Base-by-base conservation (phyloP, 2,888 invertebrate species). In the Dicranocentrus wangi region DNA sequence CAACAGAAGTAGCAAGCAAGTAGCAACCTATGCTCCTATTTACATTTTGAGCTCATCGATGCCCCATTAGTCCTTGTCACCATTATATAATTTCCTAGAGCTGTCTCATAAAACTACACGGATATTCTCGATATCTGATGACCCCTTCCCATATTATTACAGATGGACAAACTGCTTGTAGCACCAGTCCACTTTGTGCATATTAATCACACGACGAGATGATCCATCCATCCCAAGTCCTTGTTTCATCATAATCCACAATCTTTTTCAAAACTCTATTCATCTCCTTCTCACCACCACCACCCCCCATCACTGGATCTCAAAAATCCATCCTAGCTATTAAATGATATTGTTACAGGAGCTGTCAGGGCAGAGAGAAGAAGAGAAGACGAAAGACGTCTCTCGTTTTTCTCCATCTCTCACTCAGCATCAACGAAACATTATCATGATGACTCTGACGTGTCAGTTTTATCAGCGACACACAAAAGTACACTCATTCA, bases 1-100 rank as follows among this genome's bases (percentile, higher is more conserved):
- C 5, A n/a, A n/a, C n/a, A n/a, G n/a, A n/a, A n/a, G n/a, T n/a
- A n/a, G n/a, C n/a, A n/a, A n/a, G n/a, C n/a, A n/a, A n/a, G n/a
- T n/a, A n/a, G n/a, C n/a, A n/a, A n/a, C 47, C 47, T 47, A 7
- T 39, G n/a, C 15, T 28, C 17, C 32, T 32, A 60, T 60, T 60
- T 60, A 60, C 32, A 60, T 32, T 60, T n/a, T 19, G 17, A 28
- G 32, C 32, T 60, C 23, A 60, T 60, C 32, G 71, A 72, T 32
- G 61, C 27, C 53, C 72, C 72, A 72, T 72, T 72, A 72, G 72
- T 72, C 72, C 72, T 63, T 72, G 72, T 72, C 72, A 73, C 61
- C 65, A 65, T 63, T 71, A 71, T 71, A 60, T 58, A 61, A 61
- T 61, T 72, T 72, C 43, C 32, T 32, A 3, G 3, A 3, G 3